These are phyloP conservation scores for Limulus polyphemus DNA, from an alignment of 2,888 invertebrate species.

Conservation along the genomic window DNA sequence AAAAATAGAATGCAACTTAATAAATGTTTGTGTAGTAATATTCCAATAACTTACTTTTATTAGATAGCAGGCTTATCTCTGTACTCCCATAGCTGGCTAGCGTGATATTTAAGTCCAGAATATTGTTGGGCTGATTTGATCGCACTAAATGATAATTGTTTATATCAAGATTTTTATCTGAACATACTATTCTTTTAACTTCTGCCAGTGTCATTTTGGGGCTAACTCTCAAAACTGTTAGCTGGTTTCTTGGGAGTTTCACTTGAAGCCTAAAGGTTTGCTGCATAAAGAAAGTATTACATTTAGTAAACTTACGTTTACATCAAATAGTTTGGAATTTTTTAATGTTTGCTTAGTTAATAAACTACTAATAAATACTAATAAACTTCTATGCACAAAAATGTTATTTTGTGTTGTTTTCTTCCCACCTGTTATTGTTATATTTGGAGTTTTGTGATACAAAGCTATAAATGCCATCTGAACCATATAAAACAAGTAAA, in stretches of 20 bases:
- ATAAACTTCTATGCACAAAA: too few relatives aligned
- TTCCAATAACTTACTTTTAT: conserved; percentile 31
- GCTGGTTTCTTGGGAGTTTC: conserved; percentile 62
- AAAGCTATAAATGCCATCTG: too few relatives aligned
- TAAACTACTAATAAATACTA: too few relatives aligned
- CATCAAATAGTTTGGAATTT: not conserved
- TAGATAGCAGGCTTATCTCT: conserved; percentile 44
- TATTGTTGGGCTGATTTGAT: conserved; percentile 52
- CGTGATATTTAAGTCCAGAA: conserved; percentile 46
- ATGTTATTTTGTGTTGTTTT: too few relatives aligned
- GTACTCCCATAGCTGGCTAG: conserved; percentile 52
- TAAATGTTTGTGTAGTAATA: conserved; percentile 7
- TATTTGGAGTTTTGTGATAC: too few relatives aligned
- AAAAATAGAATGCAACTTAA: too few relatives aligned
- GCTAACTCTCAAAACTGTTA: conserved; percentile 60
- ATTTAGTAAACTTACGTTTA: conserved; percentile 5
- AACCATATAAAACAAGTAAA: too few relatives aligned
- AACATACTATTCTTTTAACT: conserved; percentile 56
- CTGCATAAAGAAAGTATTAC: conserved; percentile 28
- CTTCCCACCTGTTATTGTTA: too few relatives aligned
- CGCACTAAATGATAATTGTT: conserved; percentile 61
- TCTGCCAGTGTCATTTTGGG: conserved; percentile 54
- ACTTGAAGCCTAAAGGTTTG: conserved; percentile 44
- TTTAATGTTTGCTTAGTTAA: too few relatives aligned
- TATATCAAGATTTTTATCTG: conserved; percentile 59